Conservation (phyloP, 92 coral and sea anemone species). For the Siderastrea siderea region DNA sequence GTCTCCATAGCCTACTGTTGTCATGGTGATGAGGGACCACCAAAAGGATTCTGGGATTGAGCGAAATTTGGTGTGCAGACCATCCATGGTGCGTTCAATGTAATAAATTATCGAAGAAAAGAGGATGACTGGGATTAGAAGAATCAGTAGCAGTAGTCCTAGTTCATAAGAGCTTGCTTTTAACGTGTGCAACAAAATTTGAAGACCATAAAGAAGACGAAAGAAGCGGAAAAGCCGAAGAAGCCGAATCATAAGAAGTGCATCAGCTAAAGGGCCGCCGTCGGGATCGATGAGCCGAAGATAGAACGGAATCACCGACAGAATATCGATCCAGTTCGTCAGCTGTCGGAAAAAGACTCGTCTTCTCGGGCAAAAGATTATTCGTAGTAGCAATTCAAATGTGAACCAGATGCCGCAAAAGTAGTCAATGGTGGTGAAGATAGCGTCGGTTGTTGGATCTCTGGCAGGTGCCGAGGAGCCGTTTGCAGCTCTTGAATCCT, state of each 20-base stretch:
- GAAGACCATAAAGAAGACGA: conserved; percentile 93
- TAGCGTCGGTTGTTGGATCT: conserved; percentile 9
- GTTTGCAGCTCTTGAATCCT: conserved; percentile 8
- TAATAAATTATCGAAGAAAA: conserved; percentile 92
- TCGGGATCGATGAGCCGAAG: conserved; percentile 67
- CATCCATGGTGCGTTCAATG: conserved; percentile 73
- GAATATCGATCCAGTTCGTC: conserved; percentile 93
- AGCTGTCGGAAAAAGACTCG: conserved; percentile 68
- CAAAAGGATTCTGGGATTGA: conserved; percentile 93
- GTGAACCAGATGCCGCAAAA: conserved; percentile 95
- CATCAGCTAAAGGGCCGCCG: conserved; percentile 61
- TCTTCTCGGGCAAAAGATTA: conserved; percentile 85
- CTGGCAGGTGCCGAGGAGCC: conserved; percentile 28
- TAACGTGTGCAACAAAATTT: conserved; percentile 90
- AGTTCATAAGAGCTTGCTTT: conserved; percentile 99
- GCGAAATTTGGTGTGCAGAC: conserved; percentile 75
- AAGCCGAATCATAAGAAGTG: conserved; percentile 85
- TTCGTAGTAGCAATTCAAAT: conserved; percentile 75
- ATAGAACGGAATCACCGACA: conserved; percentile 93
- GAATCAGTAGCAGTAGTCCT: conserved; percentile 81
- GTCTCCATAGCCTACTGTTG: conserved; percentile 94
- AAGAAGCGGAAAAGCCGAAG: conserved; percentile 91
- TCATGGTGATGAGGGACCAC: conserved; percentile 97
- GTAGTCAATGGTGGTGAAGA: conserved; percentile 72
- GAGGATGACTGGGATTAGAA: conserved; percentile 87